Conservation (phyloP, 2,113 vertebrate genomes). For the Indicator maculatus region DNA sequence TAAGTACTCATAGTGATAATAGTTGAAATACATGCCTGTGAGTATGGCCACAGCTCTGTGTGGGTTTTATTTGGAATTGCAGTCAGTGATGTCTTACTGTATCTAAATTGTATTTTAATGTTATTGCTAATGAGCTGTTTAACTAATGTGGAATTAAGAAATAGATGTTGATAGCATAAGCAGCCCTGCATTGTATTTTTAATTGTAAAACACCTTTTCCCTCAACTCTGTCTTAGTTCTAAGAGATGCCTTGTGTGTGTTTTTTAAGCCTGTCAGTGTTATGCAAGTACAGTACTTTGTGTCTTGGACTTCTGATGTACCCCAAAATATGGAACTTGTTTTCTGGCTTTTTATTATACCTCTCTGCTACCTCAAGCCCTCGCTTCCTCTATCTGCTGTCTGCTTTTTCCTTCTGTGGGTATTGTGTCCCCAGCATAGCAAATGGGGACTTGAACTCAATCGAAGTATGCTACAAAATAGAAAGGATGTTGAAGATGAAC, state of each 20-base stretch:
- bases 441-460: background rate
- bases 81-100: background rate
- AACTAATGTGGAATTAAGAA: background rate
- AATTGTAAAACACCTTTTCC: background rate
- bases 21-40: background rate
- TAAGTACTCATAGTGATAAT: background rate
- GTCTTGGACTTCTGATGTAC: background rate
- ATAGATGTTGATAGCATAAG: background rate
- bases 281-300: background rate
- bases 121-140: background rate
- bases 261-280: background rate
- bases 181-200: background rate
- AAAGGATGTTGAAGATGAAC: background rate
- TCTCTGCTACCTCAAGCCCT: background rate
- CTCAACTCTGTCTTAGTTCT: background rate
- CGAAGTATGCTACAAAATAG: background rate
- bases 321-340: background rate
- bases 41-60: background rate
- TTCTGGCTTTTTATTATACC: background rate
- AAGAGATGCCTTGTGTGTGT: background rate
- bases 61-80: background rate
- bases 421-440: background rate
- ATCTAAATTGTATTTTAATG: background rate
- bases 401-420: background rate
- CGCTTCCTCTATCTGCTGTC: fast-evolving